Percentiles rank a stretch among this genome's conserved stretches.
These are phyloP conservation scores for Drosophila ezoana DNA, from an alignment of 2,888 invertebrate species.

Conservation along the genomic window DNA sequence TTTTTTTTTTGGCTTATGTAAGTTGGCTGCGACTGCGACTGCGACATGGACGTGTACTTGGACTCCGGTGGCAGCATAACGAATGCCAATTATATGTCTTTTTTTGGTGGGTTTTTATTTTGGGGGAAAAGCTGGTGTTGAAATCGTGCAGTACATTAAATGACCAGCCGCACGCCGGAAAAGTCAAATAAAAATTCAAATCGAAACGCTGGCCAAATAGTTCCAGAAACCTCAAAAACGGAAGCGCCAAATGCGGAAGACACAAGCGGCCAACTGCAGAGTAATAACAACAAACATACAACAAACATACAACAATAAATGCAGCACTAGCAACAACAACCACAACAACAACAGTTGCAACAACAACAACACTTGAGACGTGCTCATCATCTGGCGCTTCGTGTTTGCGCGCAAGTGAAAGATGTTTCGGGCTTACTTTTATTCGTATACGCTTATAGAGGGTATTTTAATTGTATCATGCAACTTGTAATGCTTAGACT, in stretches of 20 bases:
- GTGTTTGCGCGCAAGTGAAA: conserved; percentile 54
- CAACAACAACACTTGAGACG: conserved; percentile 18
- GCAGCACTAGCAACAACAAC: conserved; percentile 23
- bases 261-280: conserved; percentile 9
- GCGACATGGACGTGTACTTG: conserved; percentile 38
- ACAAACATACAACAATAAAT: conserved; percentile 13
- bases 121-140: conserved; percentile 35
- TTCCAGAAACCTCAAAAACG: conserved; percentile 46
- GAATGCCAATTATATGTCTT: conserved; percentile 57
- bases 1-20: conserved; percentile 22
- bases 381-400: conserved; percentile 42
- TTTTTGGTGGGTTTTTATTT: conserved; percentile 20
- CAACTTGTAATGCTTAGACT: too few relatives aligned
- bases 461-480: too few relatives aligned
- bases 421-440: conserved; percentile 42
- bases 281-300: conserved; percentile 4
- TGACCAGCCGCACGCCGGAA: conserved; percentile 46
- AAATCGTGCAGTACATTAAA: conserved; percentile 32
- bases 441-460: neutral
- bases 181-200: conserved; percentile 48
- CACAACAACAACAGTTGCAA: conserved; percentile 9
- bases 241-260: conserved; percentile 65
- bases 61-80: conserved; percentile 40
- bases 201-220: conserved; percentile 14
- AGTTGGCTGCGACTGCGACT: conserved; percentile 14